phyloP scores from a whole-genome alignment of 2,113 vertebrate species.

The Stigmatopora nigra region DNA sequence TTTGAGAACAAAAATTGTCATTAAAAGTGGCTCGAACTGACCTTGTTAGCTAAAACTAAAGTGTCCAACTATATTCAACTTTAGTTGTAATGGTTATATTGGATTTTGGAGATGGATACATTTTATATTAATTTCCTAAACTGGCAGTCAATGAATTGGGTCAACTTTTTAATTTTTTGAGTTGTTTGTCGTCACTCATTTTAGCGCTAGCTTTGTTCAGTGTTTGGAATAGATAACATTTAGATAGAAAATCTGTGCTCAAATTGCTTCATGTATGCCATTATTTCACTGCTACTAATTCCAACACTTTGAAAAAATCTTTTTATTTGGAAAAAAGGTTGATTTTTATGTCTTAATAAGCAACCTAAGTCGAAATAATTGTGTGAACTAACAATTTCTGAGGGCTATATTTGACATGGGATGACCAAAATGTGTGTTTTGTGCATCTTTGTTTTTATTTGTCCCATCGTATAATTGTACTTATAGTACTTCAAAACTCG shows the following conservation, averaged over 20 bases:
- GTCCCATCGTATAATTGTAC: neutral
- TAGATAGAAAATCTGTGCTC: neutral
- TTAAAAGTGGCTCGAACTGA: neutral
- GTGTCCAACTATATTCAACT: too few species aligned
- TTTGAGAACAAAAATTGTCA: too few species aligned
- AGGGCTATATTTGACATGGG: too few species aligned
- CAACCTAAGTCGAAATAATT: too few species aligned
- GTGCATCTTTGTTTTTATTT: neutral
- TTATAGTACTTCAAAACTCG: slow-evolving; percentile 1
- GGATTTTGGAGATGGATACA: neutral
- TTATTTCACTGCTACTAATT: slow-evolving; percentile 17
- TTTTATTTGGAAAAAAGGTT: too few species aligned
- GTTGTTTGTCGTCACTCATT: neutral
- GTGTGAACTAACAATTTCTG: too few species aligned
- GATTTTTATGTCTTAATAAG: too few species aligned
- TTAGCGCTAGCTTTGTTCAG: neutral
- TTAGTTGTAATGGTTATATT: too few species aligned
- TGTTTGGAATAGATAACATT: neutral
- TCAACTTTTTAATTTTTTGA: neutral
- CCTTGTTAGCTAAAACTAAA: neutral
- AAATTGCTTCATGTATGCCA: slow-evolving; percentile 33
- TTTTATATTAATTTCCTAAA: neutral
- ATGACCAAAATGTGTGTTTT: neutral
- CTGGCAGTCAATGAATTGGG: slow-evolving; percentile 2
- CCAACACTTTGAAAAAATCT: slow-evolving; percentile 31